These are phyloP conservation scores for Gymnothorax reevesii DNA, from an alignment of 2,797 vertebrate genomes.

Conservation along the genomic window DNA sequence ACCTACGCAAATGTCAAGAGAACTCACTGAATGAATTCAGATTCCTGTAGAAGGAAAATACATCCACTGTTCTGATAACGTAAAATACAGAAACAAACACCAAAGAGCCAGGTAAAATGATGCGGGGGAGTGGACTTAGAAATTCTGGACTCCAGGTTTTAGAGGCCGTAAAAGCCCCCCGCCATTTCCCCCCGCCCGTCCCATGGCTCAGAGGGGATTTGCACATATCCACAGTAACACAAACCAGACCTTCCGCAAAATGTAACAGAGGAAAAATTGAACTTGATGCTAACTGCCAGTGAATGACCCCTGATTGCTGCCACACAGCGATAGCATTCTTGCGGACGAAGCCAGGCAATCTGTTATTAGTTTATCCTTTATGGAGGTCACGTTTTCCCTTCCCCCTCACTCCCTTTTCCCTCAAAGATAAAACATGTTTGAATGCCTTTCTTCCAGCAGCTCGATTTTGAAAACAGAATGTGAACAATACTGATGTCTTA, in stretches of 20 bases:
- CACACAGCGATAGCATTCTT: constrained; percentile 96
- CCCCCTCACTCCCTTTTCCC: constrained; percentile 23
- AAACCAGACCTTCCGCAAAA: constrained; percentile 98
- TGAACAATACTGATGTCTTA: constrained; percentile 27
- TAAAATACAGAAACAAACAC: constrained; percentile 39
- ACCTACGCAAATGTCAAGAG: too few relatives aligned
- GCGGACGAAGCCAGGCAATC: constrained; percentile 86
- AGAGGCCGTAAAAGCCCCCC: constrained; percentile 78
- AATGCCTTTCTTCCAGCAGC: constrained; percentile 57
- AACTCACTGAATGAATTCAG: constrained; percentile 40
- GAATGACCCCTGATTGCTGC: constrained; percentile 99
- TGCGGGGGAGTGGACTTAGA: constrained; percentile 58
- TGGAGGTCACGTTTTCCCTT: constrained; percentile 68
- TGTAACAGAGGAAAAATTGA: constrained; percentile 99
- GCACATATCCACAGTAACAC: constrained; percentile 84
- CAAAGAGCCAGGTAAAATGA: constrained; percentile 49
- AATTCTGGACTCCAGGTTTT: constrained; percentile 67
- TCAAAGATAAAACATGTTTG: constrained; percentile 59
- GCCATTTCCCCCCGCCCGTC: background rate
- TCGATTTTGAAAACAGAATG: constrained; percentile 54
- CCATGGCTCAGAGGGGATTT: constrained; percentile 79
- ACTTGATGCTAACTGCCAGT: constrained; percentile 99
- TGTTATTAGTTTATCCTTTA: constrained; percentile 98
- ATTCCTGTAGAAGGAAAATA: constrained; percentile 38
- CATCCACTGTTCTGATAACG: constrained; percentile 50